Percentiles rank a stretch among this genome's conserved stretches.
These are phyloP conservation scores for Bombus haemorrhoidalis DNA, from an alignment of 1,140 invertebrate species.

Conservation along the genomic window DNA sequence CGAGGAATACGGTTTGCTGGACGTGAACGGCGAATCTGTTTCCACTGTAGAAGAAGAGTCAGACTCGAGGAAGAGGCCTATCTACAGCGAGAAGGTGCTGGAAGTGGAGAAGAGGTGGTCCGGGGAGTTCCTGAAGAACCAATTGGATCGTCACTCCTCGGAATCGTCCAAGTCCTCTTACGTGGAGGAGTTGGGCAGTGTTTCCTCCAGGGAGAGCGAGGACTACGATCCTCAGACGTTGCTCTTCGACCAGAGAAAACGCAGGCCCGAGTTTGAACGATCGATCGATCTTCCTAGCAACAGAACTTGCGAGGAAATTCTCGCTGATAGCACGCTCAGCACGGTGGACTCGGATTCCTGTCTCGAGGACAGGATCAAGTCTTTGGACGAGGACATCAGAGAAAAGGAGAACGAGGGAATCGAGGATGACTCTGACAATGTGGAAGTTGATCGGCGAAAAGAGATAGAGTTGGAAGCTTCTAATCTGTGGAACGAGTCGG, in stretches of 20 bases:
- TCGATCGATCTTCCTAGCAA: background rate
- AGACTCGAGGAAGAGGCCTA: conserved; percentile 28
- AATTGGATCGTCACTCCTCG: conserved; percentile 71
- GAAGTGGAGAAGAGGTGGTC: conserved; percentile 78
- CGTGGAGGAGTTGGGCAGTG: conserved; percentile 76
- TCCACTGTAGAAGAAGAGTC: conserved; percentile 49
- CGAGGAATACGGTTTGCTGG: conserved; percentile 67
- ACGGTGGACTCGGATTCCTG: conserved; percentile 77
- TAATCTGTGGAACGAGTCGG: background rate
- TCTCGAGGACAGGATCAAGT: conserved; percentile 73
- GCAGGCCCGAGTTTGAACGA: background rate
- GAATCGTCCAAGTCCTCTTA: conserved; percentile 78
- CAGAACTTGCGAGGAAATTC: conserved; percentile 44
- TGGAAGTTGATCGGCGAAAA: background rate
- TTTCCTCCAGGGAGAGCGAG: conserved; percentile 74
- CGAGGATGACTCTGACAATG: background rate
- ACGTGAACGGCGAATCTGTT: conserved; percentile 59
- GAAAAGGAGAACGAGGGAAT: background rate
- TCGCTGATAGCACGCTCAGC: conserved; percentile 67
- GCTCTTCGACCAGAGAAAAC: background rate
- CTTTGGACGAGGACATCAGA: conserved; percentile 70
- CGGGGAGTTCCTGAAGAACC: conserved; percentile 73
- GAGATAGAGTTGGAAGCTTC: background rate
- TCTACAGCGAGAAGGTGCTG: conserved; percentile 74
- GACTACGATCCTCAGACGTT: background rate